Base-by-base conservation (phyloP, 1,140 invertebrate species). In the Drosophila nannoptera region DNA sequence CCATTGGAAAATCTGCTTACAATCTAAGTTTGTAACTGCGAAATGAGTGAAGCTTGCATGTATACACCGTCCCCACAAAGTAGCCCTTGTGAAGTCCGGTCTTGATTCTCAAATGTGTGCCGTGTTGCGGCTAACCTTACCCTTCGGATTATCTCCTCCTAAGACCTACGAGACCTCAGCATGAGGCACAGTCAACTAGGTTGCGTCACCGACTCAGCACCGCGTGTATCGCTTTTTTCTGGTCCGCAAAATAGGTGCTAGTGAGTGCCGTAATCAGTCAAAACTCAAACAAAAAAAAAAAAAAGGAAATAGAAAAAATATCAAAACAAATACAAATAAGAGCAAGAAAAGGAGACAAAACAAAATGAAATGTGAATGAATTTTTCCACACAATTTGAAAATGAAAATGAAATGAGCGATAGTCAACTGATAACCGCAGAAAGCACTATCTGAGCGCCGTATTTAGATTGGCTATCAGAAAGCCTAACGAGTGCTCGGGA, bases 381-480 rank as follows among this genome's bases (percentile, higher is more conserved):
- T 83, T 75, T 64, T 77, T 83, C 73, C 62, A 70, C 73, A 77
- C 75, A 83, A 83, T 83, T 83, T 75, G 75, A 80, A 83, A 83
- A 55, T 68, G 74, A 73, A 75, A 80, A 81, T 48, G 77, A 76
- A 73, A 69, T 66, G 70, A 54, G 61, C 69, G 78, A 78, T 83
- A 84, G 73, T 73, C 62, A 76, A 70, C 80, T 82, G 78, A 82
- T 82, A 82, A 82, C 75, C 69, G 8, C 58, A 62, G 58, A 69
- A 36, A 55, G 52, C 53, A 42, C 46, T 55, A 50, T 42, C 52
- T 31, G 52, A 59, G 72, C 73, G 77, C 68, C 77, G 77, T 58
- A 65, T 64, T 48, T 54, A 82, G 78, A 82, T 82, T 78, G 54
- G 36, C 4, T 75, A 82, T 82, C 80, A 60, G 59, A 36, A 35